Percentiles rank a stretch among this genome's conserved stretches.
Evolutionary conservation across 2,888 invertebrate genomes (phyloP).

Genomic region (Macrosoma leucophasiata): DNA sequence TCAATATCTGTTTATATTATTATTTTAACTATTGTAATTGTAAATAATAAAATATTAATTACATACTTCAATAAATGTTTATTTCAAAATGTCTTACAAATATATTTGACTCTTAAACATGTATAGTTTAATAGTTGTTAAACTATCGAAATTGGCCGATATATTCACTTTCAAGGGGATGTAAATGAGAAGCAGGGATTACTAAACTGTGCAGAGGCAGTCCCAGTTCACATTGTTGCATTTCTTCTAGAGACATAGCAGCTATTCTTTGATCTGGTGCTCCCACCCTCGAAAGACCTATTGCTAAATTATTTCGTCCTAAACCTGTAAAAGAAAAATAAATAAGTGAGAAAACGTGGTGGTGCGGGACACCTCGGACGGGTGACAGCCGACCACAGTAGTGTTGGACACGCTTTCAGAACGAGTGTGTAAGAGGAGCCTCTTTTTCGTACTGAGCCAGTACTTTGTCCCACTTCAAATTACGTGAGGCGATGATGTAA

Average conservation of each 20-base stretch:
- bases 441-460: no score
- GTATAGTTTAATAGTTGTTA: background rate
- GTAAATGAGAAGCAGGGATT: slow-evolving; percentile 87
- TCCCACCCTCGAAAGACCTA: slow-evolving; percentile 95
- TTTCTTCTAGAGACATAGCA: slow-evolving; percentile 82
- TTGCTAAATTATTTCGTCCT: slow-evolving; percentile 78
- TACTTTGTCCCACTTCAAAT: no score
- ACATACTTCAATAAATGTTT: slow-evolving; percentile 43
- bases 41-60: slow-evolving; percentile 72
- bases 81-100: slow-evolving; percentile 31
- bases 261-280: slow-evolving; percentile 87
- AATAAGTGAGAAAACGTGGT: no score
- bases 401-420: no score
- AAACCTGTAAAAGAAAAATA: slow-evolving; percentile 41
- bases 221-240: slow-evolving; percentile 86
- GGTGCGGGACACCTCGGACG: no score
- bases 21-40: slow-evolving; percentile 60
- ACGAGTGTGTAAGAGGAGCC: no score
- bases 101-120: background rate
- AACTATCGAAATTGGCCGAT: slow-evolving; percentile 78
- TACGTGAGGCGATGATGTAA: no score
- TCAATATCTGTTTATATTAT: slow-evolving; percentile 66
- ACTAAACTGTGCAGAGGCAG: slow-evolving; percentile 95
- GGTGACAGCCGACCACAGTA: no score
- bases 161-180: slow-evolving; percentile 95